These are phyloP conservation scores for Dendropsophus ebraccatus DNA, from an alignment of 2,113 vertebrate species.

Conservation along the genomic window DNA sequence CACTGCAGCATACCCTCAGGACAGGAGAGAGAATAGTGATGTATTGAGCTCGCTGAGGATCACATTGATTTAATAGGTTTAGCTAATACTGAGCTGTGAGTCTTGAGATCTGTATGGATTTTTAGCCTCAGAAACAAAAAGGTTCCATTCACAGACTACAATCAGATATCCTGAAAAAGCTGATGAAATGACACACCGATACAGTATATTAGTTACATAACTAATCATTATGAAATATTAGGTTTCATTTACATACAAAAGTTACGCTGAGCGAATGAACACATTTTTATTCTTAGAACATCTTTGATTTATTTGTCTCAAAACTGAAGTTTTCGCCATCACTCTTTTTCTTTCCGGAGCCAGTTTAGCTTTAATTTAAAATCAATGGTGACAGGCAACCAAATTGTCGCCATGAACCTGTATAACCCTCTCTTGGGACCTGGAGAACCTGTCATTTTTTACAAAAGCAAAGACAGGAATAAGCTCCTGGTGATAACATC, in stretches of 20 bases:
- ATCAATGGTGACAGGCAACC: background rate
- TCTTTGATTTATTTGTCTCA: background rate
- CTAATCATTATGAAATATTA: too few species aligned
- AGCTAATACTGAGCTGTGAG: too few species aligned
- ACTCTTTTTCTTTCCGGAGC: background rate
- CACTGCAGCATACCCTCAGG: too few species aligned
- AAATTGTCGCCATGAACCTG: background rate
- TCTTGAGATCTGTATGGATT: too few species aligned
- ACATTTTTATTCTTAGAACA: background rate
- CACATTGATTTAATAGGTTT: too few species aligned
- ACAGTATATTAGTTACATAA: too few species aligned
- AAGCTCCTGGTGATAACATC: background rate
- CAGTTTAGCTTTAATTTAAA: background rate
- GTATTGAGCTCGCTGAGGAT: too few species aligned
- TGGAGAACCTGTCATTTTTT: background rate
- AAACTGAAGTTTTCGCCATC: background rate
- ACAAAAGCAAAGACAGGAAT: background rate
- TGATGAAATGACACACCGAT: too few species aligned
- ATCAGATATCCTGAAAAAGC: too few species aligned
- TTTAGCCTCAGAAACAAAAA: too few species aligned
- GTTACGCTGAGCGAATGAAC: background rate
- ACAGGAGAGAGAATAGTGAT: too few species aligned
- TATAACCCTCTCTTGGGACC: background rate
- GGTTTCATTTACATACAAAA: background rate
- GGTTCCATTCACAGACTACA: too few species aligned